Conservation (phyloP, 2,888 invertebrate species). For the Erebia epiphron region DNA sequence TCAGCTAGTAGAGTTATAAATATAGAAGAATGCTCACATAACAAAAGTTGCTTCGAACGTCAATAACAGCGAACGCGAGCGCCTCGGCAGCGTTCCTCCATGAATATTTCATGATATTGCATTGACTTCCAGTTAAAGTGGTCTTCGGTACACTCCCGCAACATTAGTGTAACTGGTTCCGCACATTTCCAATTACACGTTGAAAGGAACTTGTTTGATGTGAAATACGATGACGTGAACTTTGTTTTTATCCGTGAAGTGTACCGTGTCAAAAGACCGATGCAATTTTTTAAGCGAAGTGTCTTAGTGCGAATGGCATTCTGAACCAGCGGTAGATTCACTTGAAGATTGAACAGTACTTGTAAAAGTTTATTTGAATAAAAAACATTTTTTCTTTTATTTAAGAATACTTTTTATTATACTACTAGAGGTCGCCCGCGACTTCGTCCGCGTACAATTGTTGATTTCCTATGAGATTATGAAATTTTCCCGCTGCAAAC, state of each 20-base stretch:
- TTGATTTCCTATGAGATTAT: too few relatives aligned
- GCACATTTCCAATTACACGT: neutral
- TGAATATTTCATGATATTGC: conserved; percentile 44
- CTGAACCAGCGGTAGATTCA: too few relatives aligned
- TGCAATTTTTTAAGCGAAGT: neutral
- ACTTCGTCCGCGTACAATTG: too few relatives aligned
- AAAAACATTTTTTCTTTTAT: too few relatives aligned
- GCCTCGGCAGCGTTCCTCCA: conserved; percentile 35
- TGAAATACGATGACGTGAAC: neutral
- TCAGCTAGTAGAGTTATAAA: too few relatives aligned
- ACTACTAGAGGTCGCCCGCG: too few relatives aligned
- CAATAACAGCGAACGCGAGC: conserved; percentile 41
- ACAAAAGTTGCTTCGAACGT: conserved; percentile 40
- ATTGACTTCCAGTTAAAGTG: conserved; percentile 38
- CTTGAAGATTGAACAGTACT: too few relatives aligned
- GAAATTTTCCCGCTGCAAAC: too few relatives aligned
- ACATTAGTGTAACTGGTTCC: conserved; percentile 24
- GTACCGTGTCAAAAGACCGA: neutral
- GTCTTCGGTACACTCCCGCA: conserved; percentile 15
- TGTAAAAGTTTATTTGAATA: too few relatives aligned
- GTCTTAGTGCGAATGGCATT: too few relatives aligned
- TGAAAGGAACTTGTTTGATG: conserved; percentile 4
- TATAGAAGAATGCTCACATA: conserved; percentile 34
- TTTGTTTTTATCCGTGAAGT: neutral
- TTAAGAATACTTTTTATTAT: too few relatives aligned